A percentile compares a stretch with the other conserved stretches of the same genome.
These are phyloP conservation scores for Thalassophryne amazonica DNA, from an alignment of 2,797 vertebrate species.

Conservation along the genomic window DNA sequence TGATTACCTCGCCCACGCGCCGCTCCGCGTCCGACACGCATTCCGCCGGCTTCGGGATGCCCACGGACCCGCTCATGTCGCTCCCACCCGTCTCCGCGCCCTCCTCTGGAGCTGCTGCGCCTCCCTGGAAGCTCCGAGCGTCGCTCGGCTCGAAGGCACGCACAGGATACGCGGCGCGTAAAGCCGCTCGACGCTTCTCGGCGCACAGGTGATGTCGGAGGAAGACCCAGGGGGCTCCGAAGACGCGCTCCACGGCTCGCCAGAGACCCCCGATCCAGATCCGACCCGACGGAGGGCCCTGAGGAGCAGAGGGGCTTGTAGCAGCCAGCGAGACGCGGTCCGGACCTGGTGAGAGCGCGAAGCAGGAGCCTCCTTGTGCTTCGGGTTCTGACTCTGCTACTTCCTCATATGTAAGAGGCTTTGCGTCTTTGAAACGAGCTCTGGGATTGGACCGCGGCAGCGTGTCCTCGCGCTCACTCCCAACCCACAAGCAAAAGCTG, in stretches of 20 bases:
- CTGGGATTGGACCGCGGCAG: conserved; percentile 76
- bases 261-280: conserved; percentile 75
- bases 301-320: conserved; percentile 62
- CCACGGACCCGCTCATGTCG: conserved; percentile 68
- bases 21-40: conserved; percentile 45
- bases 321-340: conserved; percentile 73
- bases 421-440: conserved; percentile 75
- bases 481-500: conserved; percentile 77
- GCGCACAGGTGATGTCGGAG: conserved; percentile 63
- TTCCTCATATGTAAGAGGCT: conserved; percentile 84
- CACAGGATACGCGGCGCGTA: conserved; percentile 47
- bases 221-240: conserved; percentile 69
- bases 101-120: conserved; percentile 26
- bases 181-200: conserved; percentile 51
- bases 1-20: conserved; percentile 62
- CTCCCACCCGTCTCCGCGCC: conserved; percentile 25
- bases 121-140: conserved; percentile 39
- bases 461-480: conserved; percentile 68
- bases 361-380: conserved; percentile 57
- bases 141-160: conserved; percentile 38
- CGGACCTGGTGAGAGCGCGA: conserved; percentile 55
- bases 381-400: conserved; percentile 54
- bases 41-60: conserved; percentile 44
- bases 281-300: conserved; percentile 61
- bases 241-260: conserved; percentile 78